These are phyloP conservation scores for Cantharis rufa DNA, from an alignment of 2,888 invertebrate species.

Conservation along the genomic window DNA sequence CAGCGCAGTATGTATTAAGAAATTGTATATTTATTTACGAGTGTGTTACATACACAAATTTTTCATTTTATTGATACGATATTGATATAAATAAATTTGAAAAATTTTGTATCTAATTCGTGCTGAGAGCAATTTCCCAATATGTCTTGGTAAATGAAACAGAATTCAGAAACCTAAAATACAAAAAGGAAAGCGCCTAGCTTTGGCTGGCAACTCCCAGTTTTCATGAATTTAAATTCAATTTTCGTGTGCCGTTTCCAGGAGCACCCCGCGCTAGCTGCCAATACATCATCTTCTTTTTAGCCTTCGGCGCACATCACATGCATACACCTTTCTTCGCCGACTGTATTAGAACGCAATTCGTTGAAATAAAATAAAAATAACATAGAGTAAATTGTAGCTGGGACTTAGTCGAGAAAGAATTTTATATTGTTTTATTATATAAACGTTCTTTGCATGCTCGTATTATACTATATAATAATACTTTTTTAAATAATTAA, in stretches of 20 bases:
- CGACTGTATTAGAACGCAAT: conserved; percentile 39
- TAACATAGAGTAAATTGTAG: conserved; percentile 29
- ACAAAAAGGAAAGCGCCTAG: conserved; percentile 30
- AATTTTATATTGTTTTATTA: conserved; percentile 6
- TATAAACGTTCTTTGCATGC: not conserved
- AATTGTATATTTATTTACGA: not conserved
- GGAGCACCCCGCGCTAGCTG: conserved; percentile 42
- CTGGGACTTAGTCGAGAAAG: conserved; percentile 7
- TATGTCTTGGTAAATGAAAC: conserved; percentile 28
- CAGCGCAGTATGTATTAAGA: not conserved
- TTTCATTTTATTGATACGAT: not conserved
- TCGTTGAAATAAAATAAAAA: conserved; percentile 32
- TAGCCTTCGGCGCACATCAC: conserved; percentile 44
- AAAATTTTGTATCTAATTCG: not conserved
- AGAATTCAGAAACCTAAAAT: conserved; percentile 26
- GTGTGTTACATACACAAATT: not conserved
- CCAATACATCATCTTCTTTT: conserved; percentile 53
- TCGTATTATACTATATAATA: not conserved
- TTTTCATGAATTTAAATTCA: conserved; percentile 56
- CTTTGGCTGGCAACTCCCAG: conserved; percentile 48
- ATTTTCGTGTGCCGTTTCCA: conserved; percentile 53
- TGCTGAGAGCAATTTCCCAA: conserved; percentile 15
- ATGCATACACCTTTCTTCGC: conserved; percentile 41
- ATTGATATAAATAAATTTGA: conserved; percentile 1
- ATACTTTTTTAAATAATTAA: not conserved